Evolutionary conservation across 2,113 vertebrate species (phyloP).

Genomic region (Phalacrocorax aristotelis): DNA sequence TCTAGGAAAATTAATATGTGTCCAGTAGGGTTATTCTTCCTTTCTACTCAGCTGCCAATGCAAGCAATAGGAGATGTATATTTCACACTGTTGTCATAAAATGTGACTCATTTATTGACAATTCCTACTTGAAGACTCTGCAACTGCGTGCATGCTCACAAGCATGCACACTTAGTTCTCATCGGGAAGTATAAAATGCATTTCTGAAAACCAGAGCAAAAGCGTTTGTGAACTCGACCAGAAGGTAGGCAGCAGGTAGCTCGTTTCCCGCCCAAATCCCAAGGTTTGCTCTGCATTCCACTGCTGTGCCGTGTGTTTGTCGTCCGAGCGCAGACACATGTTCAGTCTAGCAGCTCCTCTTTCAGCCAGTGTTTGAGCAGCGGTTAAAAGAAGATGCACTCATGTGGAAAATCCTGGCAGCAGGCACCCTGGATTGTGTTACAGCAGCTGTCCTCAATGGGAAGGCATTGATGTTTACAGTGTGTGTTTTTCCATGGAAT

Average conservation of each 20-base stretch:
- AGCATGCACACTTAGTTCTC: accelerated
- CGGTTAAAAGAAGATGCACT: slow-evolving; percentile 62
- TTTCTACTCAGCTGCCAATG: background rate
- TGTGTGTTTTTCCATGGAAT: slow-evolving; percentile 68
- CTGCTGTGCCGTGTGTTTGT: slow-evolving; percentile 31
- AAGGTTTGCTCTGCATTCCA: slow-evolving; percentile 51
- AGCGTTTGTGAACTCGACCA: background rate
- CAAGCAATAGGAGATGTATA: background rate
- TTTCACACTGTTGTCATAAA: background rate
- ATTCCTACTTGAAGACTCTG: background rate
- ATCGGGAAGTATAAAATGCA: accelerated
- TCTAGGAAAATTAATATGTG: background rate
- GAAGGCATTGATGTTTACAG: slow-evolving; percentile 57
- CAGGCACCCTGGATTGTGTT: slow-evolving; percentile 57
- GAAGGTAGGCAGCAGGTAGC: background rate
- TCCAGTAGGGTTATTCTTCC: background rate
- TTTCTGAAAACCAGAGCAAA: background rate
- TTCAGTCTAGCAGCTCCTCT: slow-evolving; percentile 63
- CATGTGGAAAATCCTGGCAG: slow-evolving; percentile 71
- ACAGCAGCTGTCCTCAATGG: slow-evolving; percentile 62
- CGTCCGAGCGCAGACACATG: slow-evolving; percentile 43
- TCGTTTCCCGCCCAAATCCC: background rate
- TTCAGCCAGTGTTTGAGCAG: slow-evolving; percentile 57
- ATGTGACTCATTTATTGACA: background rate
- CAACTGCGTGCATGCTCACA: accelerated